Conservation (phyloP, 2,888 invertebrate genomes). For the Adela reaumurella region DNA sequence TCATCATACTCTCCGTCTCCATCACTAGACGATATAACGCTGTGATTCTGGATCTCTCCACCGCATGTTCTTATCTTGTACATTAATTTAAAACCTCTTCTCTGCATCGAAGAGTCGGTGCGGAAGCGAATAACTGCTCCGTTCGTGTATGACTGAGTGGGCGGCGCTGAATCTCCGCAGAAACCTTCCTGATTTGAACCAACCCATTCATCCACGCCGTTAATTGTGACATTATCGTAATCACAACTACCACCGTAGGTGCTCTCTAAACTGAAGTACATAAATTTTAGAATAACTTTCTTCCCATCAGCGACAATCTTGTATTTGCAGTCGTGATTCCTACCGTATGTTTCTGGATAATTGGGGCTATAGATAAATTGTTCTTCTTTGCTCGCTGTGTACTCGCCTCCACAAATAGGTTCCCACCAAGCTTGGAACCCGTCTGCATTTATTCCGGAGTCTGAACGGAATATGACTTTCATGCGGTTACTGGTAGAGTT, state of each 20-base stretch:
- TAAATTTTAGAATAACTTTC: conserved; percentile 53
- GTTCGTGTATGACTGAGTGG: conserved; percentile 22
- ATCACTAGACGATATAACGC: conserved; percentile 47
- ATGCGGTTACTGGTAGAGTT: conserved; percentile 63
- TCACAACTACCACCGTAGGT: conserved; percentile 25
- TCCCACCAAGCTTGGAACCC: conserved; percentile 70
- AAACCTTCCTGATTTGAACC: no score
- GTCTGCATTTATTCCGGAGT: conserved; percentile 45
- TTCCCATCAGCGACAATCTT: conserved; percentile 47
- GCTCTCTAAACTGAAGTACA: conserved; percentile 53
- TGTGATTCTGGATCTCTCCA: conserved; percentile 62
- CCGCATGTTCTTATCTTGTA: conserved; percentile 69
- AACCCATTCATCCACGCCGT: background rate
- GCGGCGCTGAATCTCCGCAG: conserved; percentile 46
- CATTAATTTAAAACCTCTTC: conserved; percentile 57
- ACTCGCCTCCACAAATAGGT: conserved; percentile 68
- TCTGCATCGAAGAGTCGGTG: conserved; percentile 53
- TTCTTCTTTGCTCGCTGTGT: conserved; percentile 44
- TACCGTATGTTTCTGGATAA: conserved; percentile 63
- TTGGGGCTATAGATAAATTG: conserved; percentile 69
- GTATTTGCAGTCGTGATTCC: conserved; percentile 62
- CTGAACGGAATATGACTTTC: conserved; percentile 69
- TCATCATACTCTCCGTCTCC: conserved; percentile 36
- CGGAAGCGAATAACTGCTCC: conserved; percentile 45
- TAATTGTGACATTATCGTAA: conserved; percentile 56